Evolutionary conservation across 2,113 vertebrate genomes (phyloP).

Genomic region (Myxocyprinus asiaticus): DNA sequence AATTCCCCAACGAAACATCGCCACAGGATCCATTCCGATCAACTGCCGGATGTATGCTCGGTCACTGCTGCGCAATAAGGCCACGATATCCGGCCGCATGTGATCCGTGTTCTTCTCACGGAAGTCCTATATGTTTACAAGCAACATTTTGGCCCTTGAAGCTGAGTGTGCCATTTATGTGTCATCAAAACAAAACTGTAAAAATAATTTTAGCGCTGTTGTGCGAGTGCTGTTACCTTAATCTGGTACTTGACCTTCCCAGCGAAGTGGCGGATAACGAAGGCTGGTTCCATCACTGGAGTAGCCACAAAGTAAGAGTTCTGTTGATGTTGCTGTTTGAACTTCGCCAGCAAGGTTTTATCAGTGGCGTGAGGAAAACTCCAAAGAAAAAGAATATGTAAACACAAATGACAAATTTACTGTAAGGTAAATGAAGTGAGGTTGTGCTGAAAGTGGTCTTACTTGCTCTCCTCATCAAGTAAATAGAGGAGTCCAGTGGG

Average conservation of each 20-base stretch:
- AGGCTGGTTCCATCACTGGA: conserved; percentile 93
- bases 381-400: not conserved
- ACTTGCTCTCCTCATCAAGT: conserved; percentile 99
- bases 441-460: conserved; percentile 57
- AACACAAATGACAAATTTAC: no score
- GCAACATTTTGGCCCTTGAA: no score
- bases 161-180: no score
- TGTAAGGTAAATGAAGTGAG: no score
- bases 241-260: conserved; percentile 97
- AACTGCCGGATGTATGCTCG: conserved; percentile 90
- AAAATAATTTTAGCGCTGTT: no score
- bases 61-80: conserved; percentile 91
- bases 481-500: conserved; percentile 95
- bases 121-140: conserved; percentile 82
- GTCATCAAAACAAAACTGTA: no score
- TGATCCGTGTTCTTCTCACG: conserved; percentile 98
- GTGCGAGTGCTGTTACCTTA: conserved; percentile 75
- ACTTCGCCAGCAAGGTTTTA: conserved; percentile 92
- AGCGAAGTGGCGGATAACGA: conserved; percentile 95
- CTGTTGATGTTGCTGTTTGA: conserved; percentile 95
- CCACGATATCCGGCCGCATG: conserved; percentile 96
- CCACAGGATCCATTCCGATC: conserved; percentile 94
- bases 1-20: conserved; percentile 96
- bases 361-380: conserved; percentile 96
- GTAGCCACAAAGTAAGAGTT: conserved; percentile 93